A percentile compares a stretch with the other conserved stretches of the same genome.
Evolutionary conservation across 92 coral and sea anemone genomes (phyloP).

Genomic region (Blastomussa wellsi): DNA sequence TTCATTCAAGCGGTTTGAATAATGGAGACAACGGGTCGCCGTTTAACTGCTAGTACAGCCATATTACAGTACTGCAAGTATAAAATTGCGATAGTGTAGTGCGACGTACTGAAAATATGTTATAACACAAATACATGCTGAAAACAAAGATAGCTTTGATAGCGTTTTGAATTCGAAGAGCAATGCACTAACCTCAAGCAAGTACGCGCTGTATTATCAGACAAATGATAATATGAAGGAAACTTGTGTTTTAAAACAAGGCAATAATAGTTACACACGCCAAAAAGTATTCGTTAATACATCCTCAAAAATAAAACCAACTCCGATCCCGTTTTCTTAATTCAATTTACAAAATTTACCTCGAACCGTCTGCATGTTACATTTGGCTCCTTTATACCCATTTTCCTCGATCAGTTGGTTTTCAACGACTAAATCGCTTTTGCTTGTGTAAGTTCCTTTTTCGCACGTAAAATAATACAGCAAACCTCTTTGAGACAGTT

Average conservation of each 20-base stretch:
- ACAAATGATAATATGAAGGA: background rate
- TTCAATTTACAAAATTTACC: background rate
- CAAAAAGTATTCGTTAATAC: too few species aligned
- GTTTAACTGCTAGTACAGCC: background rate
- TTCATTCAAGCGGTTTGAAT: background rate
- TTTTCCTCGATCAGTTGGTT: background rate
- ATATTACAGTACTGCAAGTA: background rate
- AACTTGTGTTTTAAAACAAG: background rate
- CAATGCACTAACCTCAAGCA: background rate
- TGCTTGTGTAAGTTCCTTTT: background rate
- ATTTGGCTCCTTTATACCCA: background rate
- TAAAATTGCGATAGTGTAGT: background rate
- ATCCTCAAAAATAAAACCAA: background rate
- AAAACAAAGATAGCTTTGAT: background rate
- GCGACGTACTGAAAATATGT: background rate
- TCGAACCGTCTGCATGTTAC: slow-evolving; percentile 6
- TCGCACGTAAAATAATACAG: background rate
- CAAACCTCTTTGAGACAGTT: background rate
- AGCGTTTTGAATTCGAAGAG: background rate
- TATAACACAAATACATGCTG: background rate
- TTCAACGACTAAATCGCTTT: background rate
- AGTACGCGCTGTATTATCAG: background rate
- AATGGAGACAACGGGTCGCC: background rate
- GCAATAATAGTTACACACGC: background rate
- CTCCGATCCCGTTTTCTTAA: background rate